Evolutionary conservation across 1,140 invertebrate genomes (phyloP), one percentile per base, ranked within the genome.

Genomic region (Aphelenchoides besseyi): DNA sequence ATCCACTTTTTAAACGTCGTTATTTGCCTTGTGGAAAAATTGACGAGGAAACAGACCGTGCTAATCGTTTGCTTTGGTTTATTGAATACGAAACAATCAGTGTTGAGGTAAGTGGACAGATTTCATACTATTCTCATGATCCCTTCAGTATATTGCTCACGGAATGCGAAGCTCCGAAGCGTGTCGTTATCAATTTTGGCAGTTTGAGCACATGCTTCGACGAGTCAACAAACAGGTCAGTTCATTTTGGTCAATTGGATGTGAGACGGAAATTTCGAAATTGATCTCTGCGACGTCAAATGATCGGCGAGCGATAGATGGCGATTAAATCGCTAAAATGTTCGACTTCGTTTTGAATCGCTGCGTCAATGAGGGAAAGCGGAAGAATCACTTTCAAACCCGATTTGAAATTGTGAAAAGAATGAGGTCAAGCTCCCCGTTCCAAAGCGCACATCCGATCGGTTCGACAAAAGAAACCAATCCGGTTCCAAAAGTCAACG

Each of bases 141-240:
- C 8, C 23, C 36, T 69, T 8, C 18, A 33, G 12, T 73, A 69
- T 16, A 83, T 83, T 63, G 82, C 82, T 36, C 79, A 84, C 53
- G 69, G 71, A 0, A 71, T 84, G 28, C 63, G 71, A 26, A 77
- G 74, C 53, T 84, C 82, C 12, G 74, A 84, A 57, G 71, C 82
- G 0, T 80, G 78, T 68, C 76, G 74, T 18, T 83, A 52, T 28
- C 82, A 83, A 71, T 83, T 83, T 67, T 81, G 76, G 70, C 82
- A 85, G 52, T 83, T 85, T 67, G 82, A 83, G 55, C 82, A 85
- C 63, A 84, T 83, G 81, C 78, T 83, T n/a, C 53, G 78, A 2
- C 36, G 67, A 41, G 80, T 83, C 18, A 83, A 84, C 69, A 52
- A 81, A 54, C 81, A 82, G 41, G 78, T 80, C 32, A 23, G 79